Percentiles rank a stretch among this genome's conserved stretches.
Conservation (phyloP, 2,797 vertebrate species). For the Vultur gryphus region DNA sequence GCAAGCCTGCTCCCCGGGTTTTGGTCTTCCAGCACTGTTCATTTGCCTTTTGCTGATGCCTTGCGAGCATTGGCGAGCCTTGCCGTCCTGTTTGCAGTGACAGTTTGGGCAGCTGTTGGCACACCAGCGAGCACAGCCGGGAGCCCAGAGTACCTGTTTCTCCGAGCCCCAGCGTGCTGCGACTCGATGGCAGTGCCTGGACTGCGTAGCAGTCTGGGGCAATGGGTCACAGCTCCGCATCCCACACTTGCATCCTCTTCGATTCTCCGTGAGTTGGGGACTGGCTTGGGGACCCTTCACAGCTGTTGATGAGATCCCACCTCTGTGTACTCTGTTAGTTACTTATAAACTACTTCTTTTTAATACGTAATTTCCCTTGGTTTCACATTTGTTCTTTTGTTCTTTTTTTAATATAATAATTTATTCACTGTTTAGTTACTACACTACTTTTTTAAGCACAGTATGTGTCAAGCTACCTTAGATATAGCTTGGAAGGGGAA, state of each 20-base stretch:
- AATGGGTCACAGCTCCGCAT: neutral
- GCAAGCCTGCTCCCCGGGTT: neutral
- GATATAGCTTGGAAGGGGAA: neutral
- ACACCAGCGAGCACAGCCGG: neutral
- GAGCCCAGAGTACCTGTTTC: neutral
- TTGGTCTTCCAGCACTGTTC: neutral
- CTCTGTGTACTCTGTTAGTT: neutral
- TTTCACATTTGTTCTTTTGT: neutral
- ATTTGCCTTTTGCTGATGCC: neutral
- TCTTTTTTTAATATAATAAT: too few species aligned
- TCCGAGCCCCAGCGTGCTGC: fast-evolving
- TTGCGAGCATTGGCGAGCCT: neutral
- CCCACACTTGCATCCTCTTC: neutral
- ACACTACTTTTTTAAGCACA: neutral
- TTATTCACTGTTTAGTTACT: neutral
- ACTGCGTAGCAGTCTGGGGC: neutral
- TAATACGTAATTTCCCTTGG: neutral
- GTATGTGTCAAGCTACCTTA: neutral
- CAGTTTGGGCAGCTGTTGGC: neutral
- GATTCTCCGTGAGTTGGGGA: neutral
- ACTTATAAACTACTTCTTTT: neutral
- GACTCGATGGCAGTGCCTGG: neutral
- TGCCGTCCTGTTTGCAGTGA: fast-evolving
- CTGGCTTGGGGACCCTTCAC: neutral
- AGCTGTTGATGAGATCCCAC: neutral